phyloP scores from a whole-genome alignment of 1,140 invertebrate species.

The Thaumetopoea pityocampa region DNA sequence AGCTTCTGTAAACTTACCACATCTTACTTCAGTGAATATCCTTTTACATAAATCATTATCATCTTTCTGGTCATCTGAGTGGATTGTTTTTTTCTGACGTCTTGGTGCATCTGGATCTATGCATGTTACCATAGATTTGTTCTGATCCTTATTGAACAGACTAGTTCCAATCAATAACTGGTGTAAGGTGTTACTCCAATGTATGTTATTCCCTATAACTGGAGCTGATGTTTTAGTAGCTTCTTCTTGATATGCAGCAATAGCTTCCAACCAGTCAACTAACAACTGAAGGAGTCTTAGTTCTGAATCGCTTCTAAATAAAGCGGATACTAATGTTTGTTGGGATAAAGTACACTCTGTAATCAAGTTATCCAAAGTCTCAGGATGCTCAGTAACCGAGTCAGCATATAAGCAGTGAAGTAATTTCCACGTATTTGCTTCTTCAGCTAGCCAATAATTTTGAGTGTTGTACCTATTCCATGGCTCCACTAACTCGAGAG shows the following conservation, averaged over 20 bases:
- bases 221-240: constrained; percentile 81
- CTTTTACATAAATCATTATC: constrained; percentile 83
- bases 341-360: constrained; percentile 70
- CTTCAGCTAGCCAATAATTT: constrained; percentile 83
- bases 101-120: constrained; percentile 96
- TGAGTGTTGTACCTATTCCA: constrained; percentile 76
- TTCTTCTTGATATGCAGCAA: constrained; percentile 83
- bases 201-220: constrained; percentile 82
- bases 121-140: constrained; percentile 77
- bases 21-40: constrained; percentile 88
- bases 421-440: constrained; percentile 92
- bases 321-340: constrained; percentile 52
- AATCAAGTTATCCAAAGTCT: constrained; percentile 68
- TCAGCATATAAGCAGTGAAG: constrained; percentile 88
- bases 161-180: constrained; percentile 80
- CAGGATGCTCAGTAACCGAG: constrained; percentile 76
- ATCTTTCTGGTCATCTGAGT: constrained; percentile 93
- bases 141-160: constrained; percentile 68
- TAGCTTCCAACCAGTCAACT: constrained; percentile 94
- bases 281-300: constrained; percentile 89
- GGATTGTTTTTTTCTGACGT: constrained; percentile 86
- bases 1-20: constrained; percentile 90
- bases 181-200: constrained; percentile 95
- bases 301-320: constrained; percentile 77
- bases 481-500: constrained; percentile 60